Percentiles rank a stretch among this genome's conserved stretches.
These are phyloP conservation scores for Priocnemis perturbator DNA, from an alignment of 2,888 invertebrate species.

Conservation along the genomic window DNA sequence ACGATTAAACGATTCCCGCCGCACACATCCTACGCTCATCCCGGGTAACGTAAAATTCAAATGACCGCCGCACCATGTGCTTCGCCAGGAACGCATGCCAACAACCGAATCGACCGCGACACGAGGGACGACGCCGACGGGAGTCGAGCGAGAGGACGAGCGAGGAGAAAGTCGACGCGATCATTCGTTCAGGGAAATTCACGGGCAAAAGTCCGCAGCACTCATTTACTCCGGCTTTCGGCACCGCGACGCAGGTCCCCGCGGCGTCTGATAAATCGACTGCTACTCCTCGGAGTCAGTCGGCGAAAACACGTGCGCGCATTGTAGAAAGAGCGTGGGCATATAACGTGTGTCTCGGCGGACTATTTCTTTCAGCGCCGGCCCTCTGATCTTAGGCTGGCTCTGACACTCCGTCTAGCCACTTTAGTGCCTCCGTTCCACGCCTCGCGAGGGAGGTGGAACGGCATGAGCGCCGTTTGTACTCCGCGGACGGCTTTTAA, in stretches of 20 bases:
- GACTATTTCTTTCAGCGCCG: constrained; percentile 66
- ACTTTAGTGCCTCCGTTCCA: constrained; percentile 55
- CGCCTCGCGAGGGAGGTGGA: constrained; percentile 51
- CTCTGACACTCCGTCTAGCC: constrained; percentile 59
- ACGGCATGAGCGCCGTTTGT: constrained; percentile 34
- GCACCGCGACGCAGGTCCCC: not conserved
- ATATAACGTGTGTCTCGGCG: constrained; percentile 37
- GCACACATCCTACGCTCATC: no score
- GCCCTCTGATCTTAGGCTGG: constrained; percentile 63
- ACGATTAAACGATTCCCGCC: no score
- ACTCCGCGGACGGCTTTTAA: constrained; percentile 50
- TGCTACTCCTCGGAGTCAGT: constrained; percentile 11
- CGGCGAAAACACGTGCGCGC: constrained; percentile 51
- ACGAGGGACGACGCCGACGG: no score
- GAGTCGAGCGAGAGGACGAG: no score
- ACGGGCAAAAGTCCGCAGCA: no score
- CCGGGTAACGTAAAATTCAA: no score
- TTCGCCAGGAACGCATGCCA: no score
- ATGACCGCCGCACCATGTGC: no score
- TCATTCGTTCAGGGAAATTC: no score
- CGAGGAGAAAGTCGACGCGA: no score
- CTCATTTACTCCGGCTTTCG: constrained; percentile 2
- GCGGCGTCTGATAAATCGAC: constrained; percentile 48
- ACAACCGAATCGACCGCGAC: no score
- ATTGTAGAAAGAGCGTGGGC: constrained; percentile 26